Evolutionary conservation across 2,797 vertebrate species (phyloP), one percentile per base, ranked within the genome.

Genomic region (Selene dorsalis): DNA sequence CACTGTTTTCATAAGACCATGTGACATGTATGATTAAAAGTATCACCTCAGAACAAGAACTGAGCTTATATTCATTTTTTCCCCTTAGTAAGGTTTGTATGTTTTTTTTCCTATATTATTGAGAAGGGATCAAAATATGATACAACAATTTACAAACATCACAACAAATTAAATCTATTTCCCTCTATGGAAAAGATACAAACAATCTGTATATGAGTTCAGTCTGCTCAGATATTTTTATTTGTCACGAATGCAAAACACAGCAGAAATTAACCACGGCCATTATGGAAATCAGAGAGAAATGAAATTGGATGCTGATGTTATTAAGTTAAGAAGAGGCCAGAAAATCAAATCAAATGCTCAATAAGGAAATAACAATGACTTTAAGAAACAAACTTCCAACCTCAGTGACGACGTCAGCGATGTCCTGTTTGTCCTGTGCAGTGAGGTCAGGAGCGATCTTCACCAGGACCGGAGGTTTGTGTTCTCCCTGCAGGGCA

Each of bases 401-500:
- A 74, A 99, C 98, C 97, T 99, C 95, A 1, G 89, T 94, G 63
- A 98, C 86, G 39, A 99, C 91, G 0, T 94, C 93, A 30, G 97
- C 98, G 0, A 99, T 96, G 84, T 99, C 97, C 87, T 80, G 89
- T 90, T 97, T 98, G 92, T 98, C 97, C 88, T 96, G 95, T 0
- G 77, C 10, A 0, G 91, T 96, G 77, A 99, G 96, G 88, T 99
- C 98, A 0, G 98, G 96, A 1, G 98, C 96, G 0, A 99, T 98
- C 92, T 99, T 99, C 77, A 99, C 95, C 85, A 99, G 88, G 58
- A 99, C 92, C 0, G 97, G 96, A 0, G 96, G 97, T 73, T 91
- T 96, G 22, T 0, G 92, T 4, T 82, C 45, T 9, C 69, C 79
- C 78, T 91, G 90, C 84, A 99, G 86, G 28, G 84, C 70, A 2